Base-by-base conservation (phyloP, 2,797 vertebrate species). In the Semaprochilodus insignis region DNA sequence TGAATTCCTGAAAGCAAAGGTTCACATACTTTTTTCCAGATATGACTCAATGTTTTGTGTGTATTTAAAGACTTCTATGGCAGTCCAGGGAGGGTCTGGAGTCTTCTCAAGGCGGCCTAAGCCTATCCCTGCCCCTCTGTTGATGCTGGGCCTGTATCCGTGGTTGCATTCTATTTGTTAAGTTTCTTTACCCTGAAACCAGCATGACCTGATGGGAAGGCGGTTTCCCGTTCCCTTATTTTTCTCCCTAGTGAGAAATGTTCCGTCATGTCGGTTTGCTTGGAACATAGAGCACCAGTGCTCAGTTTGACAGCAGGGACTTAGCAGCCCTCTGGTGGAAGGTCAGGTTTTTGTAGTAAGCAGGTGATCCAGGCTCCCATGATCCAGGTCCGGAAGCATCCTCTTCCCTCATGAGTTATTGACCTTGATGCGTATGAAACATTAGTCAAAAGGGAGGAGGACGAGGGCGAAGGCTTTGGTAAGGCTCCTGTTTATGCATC, bases 391-490 rank as follows among this genome's bases (percentile, higher is more conserved):
- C 8, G 63, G 31, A 34, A 34, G 31, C 63, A 19, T 27, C 63
- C 16, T 66, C 63, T 34, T 65, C 13, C 15, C 62, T 17, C 27
- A 36, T 67, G 65, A 40, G 31, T 67, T 36, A 34, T 66, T 66
- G 27, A 66, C 63, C 17, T 54, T 54, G 48, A 31, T 8, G 10
- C 4, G 17, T 34, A 40, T 52, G 4, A 44, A 55, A 23, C 71
- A 55, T 55, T 74, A 14, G 51, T 74, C 25, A 55, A 73, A 73
- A 74, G 71, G 70, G 48, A 72, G 13, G 23, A 72, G 5, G 71
- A 55, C 34, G 51, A 55, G 27, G 25, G 16, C 1, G 27, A 21
- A 74, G 21, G 1, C 71, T 55, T 17, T 23, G 25, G 69, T 48
- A 52, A 27, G 11, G 44, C 27, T 31, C 2, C 71, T 54, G 14